Percentiles rank a stretch among this genome's conserved stretches.
These are phyloP conservation scores for Diacarnus erythraeanus DNA, from an alignment of 37 sponge, comb jelly and placozoan species.

Conservation along the genomic window DNA sequence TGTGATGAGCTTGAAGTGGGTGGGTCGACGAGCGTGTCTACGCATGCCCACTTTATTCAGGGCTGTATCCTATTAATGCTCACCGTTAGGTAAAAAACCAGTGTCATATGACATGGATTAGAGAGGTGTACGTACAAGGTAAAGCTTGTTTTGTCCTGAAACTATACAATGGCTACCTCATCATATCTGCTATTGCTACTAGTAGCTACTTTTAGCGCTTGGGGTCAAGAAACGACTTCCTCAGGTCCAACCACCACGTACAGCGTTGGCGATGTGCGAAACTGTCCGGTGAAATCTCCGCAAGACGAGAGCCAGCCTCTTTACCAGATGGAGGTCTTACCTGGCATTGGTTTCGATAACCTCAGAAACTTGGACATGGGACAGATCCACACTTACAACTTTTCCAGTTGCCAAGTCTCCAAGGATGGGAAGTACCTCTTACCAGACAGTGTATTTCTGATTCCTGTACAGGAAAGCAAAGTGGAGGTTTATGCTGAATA, in stretches of 20 bases:
- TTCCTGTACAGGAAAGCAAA: conserved; percentile 57
- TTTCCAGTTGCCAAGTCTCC: conserved; percentile 59
- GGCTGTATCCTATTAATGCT: no score
- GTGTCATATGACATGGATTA: no score
- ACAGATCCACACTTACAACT: conserved; percentile 45
- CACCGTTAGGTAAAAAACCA: no score
- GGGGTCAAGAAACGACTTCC: no score
- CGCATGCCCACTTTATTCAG: no score
- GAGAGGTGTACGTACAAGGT: no score
- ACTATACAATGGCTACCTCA: no score
- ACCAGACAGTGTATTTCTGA: conserved; percentile 45
- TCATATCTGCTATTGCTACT: no score
- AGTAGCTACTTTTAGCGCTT: no score
- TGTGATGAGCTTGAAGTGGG: no score
- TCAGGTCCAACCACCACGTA: not conserved
- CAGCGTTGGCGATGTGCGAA: conserved; percentile 66
- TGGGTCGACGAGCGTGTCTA: no score
- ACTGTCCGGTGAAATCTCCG: conserved; percentile 48
- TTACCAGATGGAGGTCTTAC: conserved; percentile 67
- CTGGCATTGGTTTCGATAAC: conserved; percentile 78
- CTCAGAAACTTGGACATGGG: conserved; percentile 76
- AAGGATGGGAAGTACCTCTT: conserved; percentile 73
- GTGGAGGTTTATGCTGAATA: conserved; percentile 49
- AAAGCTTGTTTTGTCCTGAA: no score
- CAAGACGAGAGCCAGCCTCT: conserved; percentile 27